phyloP scores from a whole-genome alignment of 1,140 invertebrate genomes.

The Drosophila elegans region DNA sequence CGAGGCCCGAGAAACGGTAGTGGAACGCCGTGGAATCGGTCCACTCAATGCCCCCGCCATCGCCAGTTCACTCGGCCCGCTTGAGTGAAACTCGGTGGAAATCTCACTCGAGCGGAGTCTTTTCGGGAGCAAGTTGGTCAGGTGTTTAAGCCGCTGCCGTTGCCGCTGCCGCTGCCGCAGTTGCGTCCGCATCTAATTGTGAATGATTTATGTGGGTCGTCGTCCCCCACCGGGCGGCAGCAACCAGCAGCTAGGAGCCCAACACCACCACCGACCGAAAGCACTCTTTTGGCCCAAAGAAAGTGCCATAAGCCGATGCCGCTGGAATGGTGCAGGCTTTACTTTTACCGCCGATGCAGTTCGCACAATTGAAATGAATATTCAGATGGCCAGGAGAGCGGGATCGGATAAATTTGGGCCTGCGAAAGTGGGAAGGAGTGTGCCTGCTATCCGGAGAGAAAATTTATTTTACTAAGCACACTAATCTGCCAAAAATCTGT shows the following conservation, averaged over 20 bases:
- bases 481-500: too few relatives aligned
- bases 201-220: constrained; percentile 81
- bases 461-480: neutral
- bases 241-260: constrained; percentile 21
- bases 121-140: constrained; percentile 52
- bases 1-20: constrained; percentile 18
- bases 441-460: neutral
- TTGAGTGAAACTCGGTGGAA: constrained; percentile 24
- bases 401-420: constrained; percentile 5
- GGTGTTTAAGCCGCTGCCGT: constrained; percentile 39
- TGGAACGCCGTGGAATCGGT: constrained; percentile 41
- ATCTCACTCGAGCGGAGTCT: neutral
- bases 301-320: constrained; percentile 40
- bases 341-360: constrained; percentile 28
- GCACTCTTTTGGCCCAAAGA: constrained; percentile 29
- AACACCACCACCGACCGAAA: constrained; percentile 6
- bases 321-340: constrained; percentile 16
- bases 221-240: constrained; percentile 57
- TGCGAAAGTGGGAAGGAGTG: neutral
- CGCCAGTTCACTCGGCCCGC: neutral
- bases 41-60: constrained; percentile 12
- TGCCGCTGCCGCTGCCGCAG: constrained; percentile 11
- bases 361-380: constrained; percentile 65
- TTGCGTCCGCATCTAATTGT: constrained; percentile 78
- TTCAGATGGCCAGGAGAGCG: constrained; percentile 24